Evolutionary conservation across 2,113 vertebrate genomes (phyloP), one percentile per base, ranked within the genome.

Genomic region (Cyprinodon brontotheroides): DNA sequence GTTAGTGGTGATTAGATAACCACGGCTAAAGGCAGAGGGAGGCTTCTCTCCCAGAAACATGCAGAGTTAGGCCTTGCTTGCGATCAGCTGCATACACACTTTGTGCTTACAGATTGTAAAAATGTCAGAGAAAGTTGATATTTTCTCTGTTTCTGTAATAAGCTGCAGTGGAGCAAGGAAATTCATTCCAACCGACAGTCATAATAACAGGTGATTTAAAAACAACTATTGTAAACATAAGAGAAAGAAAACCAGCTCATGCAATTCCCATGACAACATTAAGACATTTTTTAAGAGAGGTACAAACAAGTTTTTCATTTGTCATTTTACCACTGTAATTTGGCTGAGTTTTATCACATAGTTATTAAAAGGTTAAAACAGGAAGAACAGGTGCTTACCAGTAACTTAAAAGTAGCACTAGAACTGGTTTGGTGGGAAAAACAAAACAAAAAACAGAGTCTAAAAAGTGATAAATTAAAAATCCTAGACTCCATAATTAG

Each of bases 1-100:
- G 89, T 93, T 84, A 87, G 72, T 73, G 75, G 84, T 85, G 87
- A 89, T 88, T 83, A 76, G 85, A 92, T 91, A 91, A 91, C 89
- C 86, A 83, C 48, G 57, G 85, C 75, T 87, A 91, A 91, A 89
- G 71, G 83, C 79, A 3, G 70, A 62, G 65, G 65, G 76, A 74
- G 66, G 47, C 62, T 72, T 72, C 59, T 78, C 81, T 77, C 71
- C 67, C 41, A 74, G 50, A 81, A 73, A 65, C 68, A 67, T 53
- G 70, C 70, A 45, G 37, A 76, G 68, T 82, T 78, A 82, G 80
- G 75, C 60, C 74, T 57, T 53, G 2, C 62, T 64, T 72, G 65
- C 13, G 57, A 57, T 65, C 60, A 72, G 65, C 29, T 29, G 29
- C 22, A 47, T 7, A 61, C 63, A 47, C 10, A 77, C 48, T 38